Base-by-base conservation (phyloP, 2,113 vertebrate genomes). In the Chaetops frenatus region DNA sequence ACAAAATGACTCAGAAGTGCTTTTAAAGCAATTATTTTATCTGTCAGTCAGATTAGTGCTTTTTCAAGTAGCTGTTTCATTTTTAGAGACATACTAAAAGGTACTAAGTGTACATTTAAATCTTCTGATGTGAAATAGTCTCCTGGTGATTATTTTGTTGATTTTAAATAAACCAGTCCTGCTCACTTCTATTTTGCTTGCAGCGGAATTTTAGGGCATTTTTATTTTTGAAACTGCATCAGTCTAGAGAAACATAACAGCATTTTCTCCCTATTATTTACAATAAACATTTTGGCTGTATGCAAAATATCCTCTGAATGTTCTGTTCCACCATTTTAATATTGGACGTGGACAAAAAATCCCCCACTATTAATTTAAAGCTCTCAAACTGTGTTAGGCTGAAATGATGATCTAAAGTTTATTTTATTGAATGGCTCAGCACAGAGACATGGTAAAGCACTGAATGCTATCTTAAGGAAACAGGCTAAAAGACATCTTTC, bases 1-100 rank as follows among this genome's bases (percentile, higher is more conserved):
- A 97, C 97, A 96, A 98, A 98, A 98, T 98, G 97, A 98, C 97
- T 98, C 98, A 98, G 93, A 97, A 98, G 96, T 97, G 96, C 97
- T 98, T 98, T 97, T 97, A 97, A 97, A 97, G 95, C 97, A 95
- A 97, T 98, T 97, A 96, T 98, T 98, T 97, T 90, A 92, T 89
- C 95, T 96, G 97, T 93, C 97, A 96, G 2, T 98, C 97, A 97
- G 93, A 64, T 97, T 54, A 94, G 94, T 91, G 74, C 93, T 42
- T 47, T 83, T 96, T 87, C 88, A 92, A 97, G 66, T 80, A 91
- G 86, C 81, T 86, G 66, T 66, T 97, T 94, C 5, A 33, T 96
- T 86, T 96, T 96, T 36, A 48, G 87, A 81, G 89, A 54, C 94
- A 91, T 95, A 73, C 95, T 96, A 94, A 9, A 50, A 57, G 69